phyloP scores from a whole-genome alignment of 2,888 invertebrate species.

The Abrostola triplasia region DNA sequence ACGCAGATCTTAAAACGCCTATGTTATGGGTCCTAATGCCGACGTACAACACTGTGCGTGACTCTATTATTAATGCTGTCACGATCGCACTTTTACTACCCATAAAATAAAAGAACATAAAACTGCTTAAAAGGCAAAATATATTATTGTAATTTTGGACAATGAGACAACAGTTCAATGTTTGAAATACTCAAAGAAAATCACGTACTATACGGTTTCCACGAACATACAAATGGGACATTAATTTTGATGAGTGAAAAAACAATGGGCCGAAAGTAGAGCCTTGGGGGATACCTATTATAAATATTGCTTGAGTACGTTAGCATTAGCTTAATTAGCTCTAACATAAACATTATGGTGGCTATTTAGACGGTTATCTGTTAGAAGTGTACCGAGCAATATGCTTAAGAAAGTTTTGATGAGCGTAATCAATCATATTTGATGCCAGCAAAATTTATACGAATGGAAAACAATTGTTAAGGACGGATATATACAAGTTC shows the following conservation, averaged over 20 bases:
- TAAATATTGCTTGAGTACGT: slow-evolving; percentile 14
- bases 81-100: slow-evolving; percentile 4
- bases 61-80: slow-evolving; percentile 5
- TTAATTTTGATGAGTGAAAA: slow-evolving; percentile 43
- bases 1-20: slow-evolving; percentile 11
- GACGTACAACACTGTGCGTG: slow-evolving; percentile 4
- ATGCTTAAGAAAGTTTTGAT: too few relatives aligned
- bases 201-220: slow-evolving; percentile 1
- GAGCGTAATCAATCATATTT: too few relatives aligned
- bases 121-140: background rate
- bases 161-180: background rate
- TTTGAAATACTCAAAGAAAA: background rate
- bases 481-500: too few relatives aligned
- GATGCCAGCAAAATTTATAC: too few relatives aligned
- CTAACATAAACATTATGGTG: background rate
- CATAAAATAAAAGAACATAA: background rate
- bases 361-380: background rate
- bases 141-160: background rate
- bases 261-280: slow-evolving; percentile 51
- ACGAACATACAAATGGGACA: slow-evolving; percentile 26
- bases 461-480: too few relatives aligned
- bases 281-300: slow-evolving; percentile 56
- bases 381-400: too few relatives aligned
- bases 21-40: background rate
- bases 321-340: slow-evolving; percentile 6